Evolutionary conservation across 2,888 invertebrate genomes (phyloP).

Genomic region (Diarsia dahlii): DNA sequence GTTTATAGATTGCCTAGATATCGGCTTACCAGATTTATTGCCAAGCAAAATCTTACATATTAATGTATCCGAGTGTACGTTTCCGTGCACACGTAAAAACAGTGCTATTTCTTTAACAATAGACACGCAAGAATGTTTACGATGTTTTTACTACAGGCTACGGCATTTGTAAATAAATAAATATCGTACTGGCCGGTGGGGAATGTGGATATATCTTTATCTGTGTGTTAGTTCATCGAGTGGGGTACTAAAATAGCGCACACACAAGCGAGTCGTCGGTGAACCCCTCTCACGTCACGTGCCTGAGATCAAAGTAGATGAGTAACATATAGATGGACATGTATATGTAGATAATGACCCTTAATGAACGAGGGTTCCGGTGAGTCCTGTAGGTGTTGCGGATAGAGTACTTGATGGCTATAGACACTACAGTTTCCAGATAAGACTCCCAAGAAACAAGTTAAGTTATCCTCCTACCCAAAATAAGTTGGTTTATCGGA

Average conservation of each 20-base stretch:
- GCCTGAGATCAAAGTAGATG: constrained; percentile 56
- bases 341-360: constrained; percentile 29
- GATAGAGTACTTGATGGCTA: constrained; percentile 3
- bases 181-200: constrained; percentile 58
- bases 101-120: constrained; percentile 73
- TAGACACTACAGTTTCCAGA: background rate
- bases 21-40: constrained; percentile 62
- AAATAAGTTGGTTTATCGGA: background rate
- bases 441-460: background rate
- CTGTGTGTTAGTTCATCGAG: constrained; percentile 41
- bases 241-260: constrained; percentile 54
- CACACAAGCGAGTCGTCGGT: constrained; percentile 36
- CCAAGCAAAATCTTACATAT: constrained; percentile 61
- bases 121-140: constrained; percentile 78
- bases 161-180: constrained; percentile 74
- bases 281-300: constrained; percentile 48
- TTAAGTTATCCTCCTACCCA: background rate
- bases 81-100: constrained; percentile 73
- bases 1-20: constrained; percentile 63
- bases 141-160: constrained; percentile 75
- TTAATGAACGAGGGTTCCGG: constrained; percentile 23
- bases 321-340: constrained; percentile 20
- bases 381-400: background rate
- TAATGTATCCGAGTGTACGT: constrained; percentile 66
- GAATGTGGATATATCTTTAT: constrained; percentile 45